Evolutionary conservation across 2,888 invertebrate genomes (phyloP), one percentile per base, ranked within the genome.

Genomic region (Timema cristinae): DNA sequence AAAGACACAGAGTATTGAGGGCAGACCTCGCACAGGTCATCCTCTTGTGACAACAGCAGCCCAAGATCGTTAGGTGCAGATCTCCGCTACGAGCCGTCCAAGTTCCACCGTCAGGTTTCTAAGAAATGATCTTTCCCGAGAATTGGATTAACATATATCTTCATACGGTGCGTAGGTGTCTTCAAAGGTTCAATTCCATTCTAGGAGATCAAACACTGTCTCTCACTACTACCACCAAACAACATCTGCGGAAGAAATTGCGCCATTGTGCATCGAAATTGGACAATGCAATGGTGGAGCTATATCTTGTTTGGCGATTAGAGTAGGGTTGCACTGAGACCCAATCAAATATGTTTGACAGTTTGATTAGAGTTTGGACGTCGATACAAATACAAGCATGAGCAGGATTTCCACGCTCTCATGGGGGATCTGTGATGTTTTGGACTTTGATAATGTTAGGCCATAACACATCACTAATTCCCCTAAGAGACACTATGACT

Each of bases 11-110:
- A n/a, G 59, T 59, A 59, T n/a, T 32, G 5, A 59, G 15, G 59
- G n/a, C 13, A 13, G 59, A 59, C 5, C 59, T 59, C n/a, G 13
- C 15, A 59, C 59, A 59, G 59, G 59, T n/a, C 59, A 32, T 10
- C n/a, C 59, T 59, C 6, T 13, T 59, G 59, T 59, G 59, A 59
- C 59, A 59, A 59, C 54, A 54, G 54, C 54, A 7, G 54, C 6
- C 54, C 6, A 54, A 54, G 15, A 54, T 54, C 54, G 54, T 15
- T n/a, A 54, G 6, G 6, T 54, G 54, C 54, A 54, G 59, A n/a
- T 59, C 32, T 15, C 5, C 5, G 6, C 59, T 9, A 0, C n/a
- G 59, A n/a, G 59, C 15, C 8, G 6, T n/a, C 32, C 15, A 59
- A 9, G 32, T 59, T 59, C 10, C 5, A 59, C 59, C 4, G n/a